Conservation (phyloP, 2,797 vertebrate species). For the Corythornis leucogaster region DNA sequence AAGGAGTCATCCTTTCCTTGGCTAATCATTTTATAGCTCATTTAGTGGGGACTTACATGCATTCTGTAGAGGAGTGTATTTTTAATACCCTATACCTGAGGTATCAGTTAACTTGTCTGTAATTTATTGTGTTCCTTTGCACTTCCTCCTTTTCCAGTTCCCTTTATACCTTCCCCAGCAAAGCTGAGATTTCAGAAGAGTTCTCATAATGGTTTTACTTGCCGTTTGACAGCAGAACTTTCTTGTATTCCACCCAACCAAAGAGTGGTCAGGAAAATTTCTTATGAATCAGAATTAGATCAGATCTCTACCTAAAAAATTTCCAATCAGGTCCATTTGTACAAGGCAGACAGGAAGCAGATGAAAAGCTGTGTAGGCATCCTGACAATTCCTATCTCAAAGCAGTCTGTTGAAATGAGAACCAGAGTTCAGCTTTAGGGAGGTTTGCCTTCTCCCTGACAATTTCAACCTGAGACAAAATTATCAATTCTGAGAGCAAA, state of each 20-base stretch:
- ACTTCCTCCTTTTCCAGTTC: neutral
- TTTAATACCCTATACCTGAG: neutral
- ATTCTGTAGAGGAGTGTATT: neutral
- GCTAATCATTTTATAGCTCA: neutral
- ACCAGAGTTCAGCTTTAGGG: neutral
- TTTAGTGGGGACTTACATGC: neutral
- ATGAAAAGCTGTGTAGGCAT: neutral
- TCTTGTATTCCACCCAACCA: neutral
- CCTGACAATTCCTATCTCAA: neutral
- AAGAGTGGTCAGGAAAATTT: neutral
- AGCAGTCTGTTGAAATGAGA: neutral
- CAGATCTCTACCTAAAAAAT: neutral
- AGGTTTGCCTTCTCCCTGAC: neutral
- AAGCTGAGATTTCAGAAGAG: neutral
- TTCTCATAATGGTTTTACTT: neutral
- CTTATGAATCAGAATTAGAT: neutral
- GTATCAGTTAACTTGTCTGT: neutral
- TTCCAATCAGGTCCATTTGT: neutral
- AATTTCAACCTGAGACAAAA: neutral
- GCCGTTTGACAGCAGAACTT: neutral
- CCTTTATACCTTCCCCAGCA: neutral
- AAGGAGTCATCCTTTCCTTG: neutral
- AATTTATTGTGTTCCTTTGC: neutral
- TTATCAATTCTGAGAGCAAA: slow-evolving; percentile 12
- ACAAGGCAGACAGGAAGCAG: neutral